Base-by-base conservation (phyloP, 2,797 vertebrate genomes). In the Dermochelys coriacea region DNA sequence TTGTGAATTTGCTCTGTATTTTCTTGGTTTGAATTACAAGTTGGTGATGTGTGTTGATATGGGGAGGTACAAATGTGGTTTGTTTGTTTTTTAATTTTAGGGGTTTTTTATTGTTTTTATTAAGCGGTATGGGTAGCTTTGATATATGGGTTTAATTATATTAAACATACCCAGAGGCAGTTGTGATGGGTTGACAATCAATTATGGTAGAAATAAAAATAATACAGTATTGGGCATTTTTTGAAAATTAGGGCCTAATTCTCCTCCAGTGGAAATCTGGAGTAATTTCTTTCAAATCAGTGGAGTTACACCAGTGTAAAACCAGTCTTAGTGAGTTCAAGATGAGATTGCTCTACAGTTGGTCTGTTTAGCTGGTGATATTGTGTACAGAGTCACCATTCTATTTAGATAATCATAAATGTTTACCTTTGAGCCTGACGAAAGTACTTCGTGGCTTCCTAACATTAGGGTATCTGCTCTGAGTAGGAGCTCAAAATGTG, bases 141-240 rank as follows among this genome's bases (percentile, higher is more conserved):
- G 91, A 83, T 93, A 25, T 2, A 85, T 88, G 50, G 52, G 80
- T 96, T 95, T 94, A 94, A 88, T 95, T 93, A 81, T 37, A 54
- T 75, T 82, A 86, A 59, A 49, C 88, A 41, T 14, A 41, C 57
- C 80, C 49, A 37, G 57, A 83, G 16, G 4, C 29, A 82, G 68
- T 93, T 93, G 47, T 12, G 82, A 71, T 52, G 8, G 6, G 84
- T 91, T 88, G 55, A 27, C 88, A 95, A 86, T 75, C 91, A 92
- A 83, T 51, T 64, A 81, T 29, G 50, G 16, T 86, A 8, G 12
- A 91, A 83, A 84, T 54, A 80, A 47, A 31, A 57, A 11, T 91
- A 87, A 52, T 2, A 45, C 54, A 90, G 78, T 87, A 87, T 84
- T 84, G 68, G n/a, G 3, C 12, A 29, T 84, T 49, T 94, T 87